Evolutionary conservation across 1,140 invertebrate species (phyloP), one percentile per base, ranked within the genome.

Genomic region (Ylistrum balloti): DNA sequence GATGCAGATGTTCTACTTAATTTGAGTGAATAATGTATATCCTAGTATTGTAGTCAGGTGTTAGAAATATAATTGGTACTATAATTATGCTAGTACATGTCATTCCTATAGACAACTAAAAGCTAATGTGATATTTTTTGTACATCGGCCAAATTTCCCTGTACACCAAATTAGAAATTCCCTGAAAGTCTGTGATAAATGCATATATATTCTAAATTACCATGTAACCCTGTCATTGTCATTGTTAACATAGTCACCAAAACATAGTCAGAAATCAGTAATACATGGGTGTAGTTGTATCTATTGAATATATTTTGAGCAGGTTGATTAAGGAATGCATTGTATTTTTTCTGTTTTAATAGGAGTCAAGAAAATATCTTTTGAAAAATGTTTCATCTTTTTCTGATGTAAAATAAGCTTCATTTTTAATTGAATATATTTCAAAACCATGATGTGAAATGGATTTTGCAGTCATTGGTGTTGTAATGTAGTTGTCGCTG

Each of bases 61-160:
- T 38, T 38, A 13, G 35, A 5, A 22, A 10, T 22, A 48, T 48
- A 28, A 5, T 74, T 74, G 56, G 56, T 11, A 74, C 56, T 74
- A 48, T 17, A n/a, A 28, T 74, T n/a, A 45, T 45, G 41, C 17
- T 1, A 17, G 20, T 45, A 45, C 17, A n/a, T 74, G n/a, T 74
- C 56, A 74, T 74, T 74, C 56, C 45, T 56, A 22, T 56, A 56
- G 45, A 56, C 45, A 56, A n/a, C n/a, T 48, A 48, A 74, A 74
- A 74, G 56, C 56, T n/a, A n/a, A 74, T 74, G 56, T 74, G 56
- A 74, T 74, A 74, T 74, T n/a, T n/a, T n/a, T 74, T 74, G 22
- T 74, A 74, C 56, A 28, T 74, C 56, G 56, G 56, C 56, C 56
- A 74, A 74, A 74, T 74, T 28, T 74, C 9, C 56, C 17, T 74